Conservation (phyloP, 1,140 invertebrate genomes). For the Arctopsyche grandis region DNA sequence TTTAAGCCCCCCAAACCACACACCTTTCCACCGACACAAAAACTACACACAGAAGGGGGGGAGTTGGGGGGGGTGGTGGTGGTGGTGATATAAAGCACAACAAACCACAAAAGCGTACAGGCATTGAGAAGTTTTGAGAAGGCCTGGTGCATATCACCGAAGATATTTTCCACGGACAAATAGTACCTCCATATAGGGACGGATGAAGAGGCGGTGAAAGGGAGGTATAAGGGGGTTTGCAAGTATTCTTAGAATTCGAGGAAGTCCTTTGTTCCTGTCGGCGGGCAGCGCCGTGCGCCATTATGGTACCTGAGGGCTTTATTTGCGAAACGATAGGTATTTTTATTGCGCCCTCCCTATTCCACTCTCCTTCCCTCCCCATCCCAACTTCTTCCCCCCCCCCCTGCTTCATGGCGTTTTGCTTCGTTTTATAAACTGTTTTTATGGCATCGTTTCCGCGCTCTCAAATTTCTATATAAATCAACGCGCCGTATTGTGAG, state of each 20-base stretch:
- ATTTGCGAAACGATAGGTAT: constrained; percentile 37
- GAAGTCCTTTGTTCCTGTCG: constrained; percentile 35
- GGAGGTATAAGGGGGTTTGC: not conserved
- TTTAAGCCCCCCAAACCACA: not conserved
- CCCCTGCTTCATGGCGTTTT: not conserved
- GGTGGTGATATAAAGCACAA: not conserved
- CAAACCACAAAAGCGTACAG: not conserved
- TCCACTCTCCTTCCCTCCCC: too few species aligned
- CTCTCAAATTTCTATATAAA: not conserved
- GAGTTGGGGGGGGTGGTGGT: not conserved
- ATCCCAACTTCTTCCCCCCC: not conserved
- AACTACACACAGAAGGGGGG: not conserved
- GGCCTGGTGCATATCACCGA: not conserved
- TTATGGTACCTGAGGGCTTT: constrained; percentile 28
- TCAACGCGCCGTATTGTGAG: not conserved
- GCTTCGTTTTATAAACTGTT: not conserved
- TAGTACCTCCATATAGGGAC: not conserved
- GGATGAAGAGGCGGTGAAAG: not conserved
- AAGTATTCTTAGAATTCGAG: constrained; percentile 40
- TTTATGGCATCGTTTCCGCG: not conserved
- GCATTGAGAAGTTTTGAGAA: not conserved
- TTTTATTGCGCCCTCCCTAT: constrained; percentile 16
- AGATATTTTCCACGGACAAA: not conserved
- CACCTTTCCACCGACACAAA: not conserved
- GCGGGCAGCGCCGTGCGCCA: not conserved